These are phyloP conservation scores for Lycodopsis pacificus DNA, from an alignment of 2,797 vertebrate species.

Conservation along the genomic window DNA sequence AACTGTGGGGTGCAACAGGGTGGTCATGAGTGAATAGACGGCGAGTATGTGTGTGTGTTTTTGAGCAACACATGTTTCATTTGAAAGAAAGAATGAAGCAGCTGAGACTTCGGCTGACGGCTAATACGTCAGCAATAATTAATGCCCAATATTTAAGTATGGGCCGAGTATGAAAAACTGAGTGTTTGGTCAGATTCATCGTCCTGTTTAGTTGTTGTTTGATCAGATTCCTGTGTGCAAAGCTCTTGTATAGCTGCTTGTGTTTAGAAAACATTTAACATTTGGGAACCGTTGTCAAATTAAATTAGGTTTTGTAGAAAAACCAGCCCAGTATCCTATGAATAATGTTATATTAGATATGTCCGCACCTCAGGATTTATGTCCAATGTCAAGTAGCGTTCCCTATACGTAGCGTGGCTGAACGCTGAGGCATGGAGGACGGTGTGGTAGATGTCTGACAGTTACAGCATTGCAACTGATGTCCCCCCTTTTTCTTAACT, in stretches of 20 bases:
- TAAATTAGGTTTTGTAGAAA: not conserved
- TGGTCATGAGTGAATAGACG: slow-evolving; percentile 75
- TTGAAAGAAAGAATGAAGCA: slow-evolving; percentile 44
- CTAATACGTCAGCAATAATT: not conserved
- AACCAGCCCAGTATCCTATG: not conserved
- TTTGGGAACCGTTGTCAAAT: slow-evolving; percentile 2
- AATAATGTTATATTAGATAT: not conserved
- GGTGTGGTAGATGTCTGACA: not conserved
- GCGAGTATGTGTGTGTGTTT: slow-evolving; percentile 49
- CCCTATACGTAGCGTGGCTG: not conserved
- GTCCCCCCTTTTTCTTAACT: not conserved
- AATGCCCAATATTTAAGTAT: not conserved
- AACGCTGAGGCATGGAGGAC: not conserved
- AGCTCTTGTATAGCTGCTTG: not conserved
- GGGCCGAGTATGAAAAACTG: not conserved
- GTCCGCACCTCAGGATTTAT: not conserved
- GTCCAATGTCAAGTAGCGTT: not conserved
- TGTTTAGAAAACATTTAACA: not conserved
- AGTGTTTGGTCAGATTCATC: slow-evolving; percentile 12
- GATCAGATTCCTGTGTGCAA: not conserved
- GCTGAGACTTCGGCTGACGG: slow-evolving; percentile 29
- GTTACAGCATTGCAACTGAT: not conserved
- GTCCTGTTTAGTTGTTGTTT: not conserved
- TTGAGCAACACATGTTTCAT: slow-evolving; percentile 52
- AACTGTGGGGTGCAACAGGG: slow-evolving; percentile 70